Conservation (phyloP, 2,888 invertebrate genomes). For the Drosophila emarginata region DNA sequence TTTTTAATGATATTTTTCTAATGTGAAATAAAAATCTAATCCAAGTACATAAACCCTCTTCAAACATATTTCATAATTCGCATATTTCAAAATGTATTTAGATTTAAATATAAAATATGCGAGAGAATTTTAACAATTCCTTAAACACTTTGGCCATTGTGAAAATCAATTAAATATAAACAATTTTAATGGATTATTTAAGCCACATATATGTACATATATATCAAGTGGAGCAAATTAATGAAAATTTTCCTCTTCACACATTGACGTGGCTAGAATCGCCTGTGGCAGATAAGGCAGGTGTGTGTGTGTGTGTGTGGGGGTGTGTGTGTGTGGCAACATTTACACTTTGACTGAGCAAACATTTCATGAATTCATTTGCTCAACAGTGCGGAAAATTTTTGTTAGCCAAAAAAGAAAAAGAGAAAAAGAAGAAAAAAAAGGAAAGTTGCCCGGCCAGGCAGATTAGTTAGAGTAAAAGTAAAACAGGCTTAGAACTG, state of each 20-base stretch:
- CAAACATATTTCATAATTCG: too few relatives aligned
- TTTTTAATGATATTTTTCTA: too few relatives aligned
- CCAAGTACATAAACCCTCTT: too few relatives aligned
- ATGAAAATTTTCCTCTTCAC: conserved; percentile 24
- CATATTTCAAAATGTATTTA: too few relatives aligned
- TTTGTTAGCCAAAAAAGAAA: conserved; percentile 29
- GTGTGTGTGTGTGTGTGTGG: not conserved
- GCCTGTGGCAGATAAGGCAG: conserved; percentile 2
- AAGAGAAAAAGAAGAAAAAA: too few relatives aligned
- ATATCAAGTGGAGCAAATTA: not conserved
- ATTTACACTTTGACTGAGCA: conserved; percentile 54
- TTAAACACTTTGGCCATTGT: not conserved
- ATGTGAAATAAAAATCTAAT: too few relatives aligned
- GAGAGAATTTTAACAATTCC: too few relatives aligned
- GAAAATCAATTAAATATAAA: not conserved
- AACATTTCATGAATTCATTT: conserved; percentile 70
- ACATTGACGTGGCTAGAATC: not conserved
- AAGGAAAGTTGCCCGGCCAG: conserved; percentile 49
- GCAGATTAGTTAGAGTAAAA: not conserved
- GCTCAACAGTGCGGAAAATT: conserved; percentile 54
- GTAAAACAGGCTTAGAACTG: conserved; percentile 29
- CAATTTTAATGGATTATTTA: conserved; percentile 2
- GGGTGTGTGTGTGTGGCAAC: conserved; percentile 10
- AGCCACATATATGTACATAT: not conserved
- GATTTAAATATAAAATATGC: too few relatives aligned